Conservation (phyloP, 2,113 vertebrate genomes). For the Camelus dromedarius region DNA sequence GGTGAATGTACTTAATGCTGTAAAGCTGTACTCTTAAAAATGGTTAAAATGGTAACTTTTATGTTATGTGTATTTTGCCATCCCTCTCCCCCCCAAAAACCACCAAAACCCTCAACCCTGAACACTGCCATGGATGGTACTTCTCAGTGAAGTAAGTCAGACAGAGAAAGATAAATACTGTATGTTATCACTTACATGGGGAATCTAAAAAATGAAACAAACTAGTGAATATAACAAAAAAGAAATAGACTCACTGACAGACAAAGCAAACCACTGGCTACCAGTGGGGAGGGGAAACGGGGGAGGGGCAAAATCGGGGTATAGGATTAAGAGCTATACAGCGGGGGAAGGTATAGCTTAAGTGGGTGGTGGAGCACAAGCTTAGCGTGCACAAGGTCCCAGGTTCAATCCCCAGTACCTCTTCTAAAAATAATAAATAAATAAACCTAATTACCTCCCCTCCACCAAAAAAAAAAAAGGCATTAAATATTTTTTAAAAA, state of each 20-base stretch:
- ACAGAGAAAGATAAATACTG: background rate
- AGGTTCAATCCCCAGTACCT: too few species aligned
- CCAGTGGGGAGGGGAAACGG: background rate
- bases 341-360: too few species aligned
- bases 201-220: background rate
- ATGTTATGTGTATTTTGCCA: background rate
- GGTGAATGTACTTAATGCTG: background rate
- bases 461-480: too few species aligned
- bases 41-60: background rate
- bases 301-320: background rate
- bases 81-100: background rate
- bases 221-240: background rate
- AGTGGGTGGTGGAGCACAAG: too few species aligned
- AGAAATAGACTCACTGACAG: background rate
- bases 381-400: too few species aligned
- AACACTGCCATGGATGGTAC: background rate
- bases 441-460: too few species aligned
- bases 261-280: background rate
- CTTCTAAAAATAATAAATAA: too few species aligned
- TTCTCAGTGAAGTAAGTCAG: background rate
- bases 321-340: background rate
- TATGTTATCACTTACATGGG: background rate
- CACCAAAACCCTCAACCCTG: background rate
- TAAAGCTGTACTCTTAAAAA: background rate
- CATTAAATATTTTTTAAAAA: too few species aligned